These are phyloP conservation scores for Cerastis leucographa DNA, from an alignment of 2,888 invertebrate species.

Conservation along the genomic window DNA sequence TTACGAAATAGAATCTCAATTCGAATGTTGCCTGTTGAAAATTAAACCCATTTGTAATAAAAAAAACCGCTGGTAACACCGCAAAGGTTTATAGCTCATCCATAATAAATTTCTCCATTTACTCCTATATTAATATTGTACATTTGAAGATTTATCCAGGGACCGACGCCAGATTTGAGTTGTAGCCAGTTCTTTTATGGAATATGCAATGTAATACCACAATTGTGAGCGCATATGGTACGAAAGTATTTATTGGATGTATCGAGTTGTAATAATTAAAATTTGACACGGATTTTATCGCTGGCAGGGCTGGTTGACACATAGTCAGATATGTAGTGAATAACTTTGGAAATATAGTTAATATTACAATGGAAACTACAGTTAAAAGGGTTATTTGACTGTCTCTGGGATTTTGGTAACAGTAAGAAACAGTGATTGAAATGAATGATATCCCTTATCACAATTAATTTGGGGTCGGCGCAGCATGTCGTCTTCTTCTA, in stretches of 20 bases:
- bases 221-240: constrained; percentile 43
- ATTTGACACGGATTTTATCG: background rate
- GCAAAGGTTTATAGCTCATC: constrained; percentile 65
- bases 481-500: too few relatives aligned
- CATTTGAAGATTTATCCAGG: constrained; percentile 66
- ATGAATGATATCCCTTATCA: background rate
- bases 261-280: constrained; percentile 30
- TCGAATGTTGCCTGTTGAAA: constrained; percentile 53
- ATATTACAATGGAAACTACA: background rate
- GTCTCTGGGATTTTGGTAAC: background rate
- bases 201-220: constrained; percentile 58
- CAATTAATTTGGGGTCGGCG: background rate
- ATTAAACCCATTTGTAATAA: constrained; percentile 60
- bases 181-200: constrained; percentile 62
- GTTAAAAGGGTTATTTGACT: background rate
- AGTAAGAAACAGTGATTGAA: background rate
- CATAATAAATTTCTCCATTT: constrained; percentile 68
- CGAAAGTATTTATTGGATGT: constrained; percentile 41
- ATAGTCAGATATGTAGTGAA: background rate
- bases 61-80: constrained; percentile 61
- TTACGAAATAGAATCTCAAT: constrained; percentile 55
- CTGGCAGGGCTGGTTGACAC: background rate
- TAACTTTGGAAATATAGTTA: background rate
- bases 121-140: constrained; percentile 66
- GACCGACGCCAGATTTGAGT: constrained; percentile 65